Evolutionary conservation across 2,797 vertebrate species (phyloP), one percentile per base, ranked within the genome.

Genomic region (Urosaurus nigricauda): DNA sequence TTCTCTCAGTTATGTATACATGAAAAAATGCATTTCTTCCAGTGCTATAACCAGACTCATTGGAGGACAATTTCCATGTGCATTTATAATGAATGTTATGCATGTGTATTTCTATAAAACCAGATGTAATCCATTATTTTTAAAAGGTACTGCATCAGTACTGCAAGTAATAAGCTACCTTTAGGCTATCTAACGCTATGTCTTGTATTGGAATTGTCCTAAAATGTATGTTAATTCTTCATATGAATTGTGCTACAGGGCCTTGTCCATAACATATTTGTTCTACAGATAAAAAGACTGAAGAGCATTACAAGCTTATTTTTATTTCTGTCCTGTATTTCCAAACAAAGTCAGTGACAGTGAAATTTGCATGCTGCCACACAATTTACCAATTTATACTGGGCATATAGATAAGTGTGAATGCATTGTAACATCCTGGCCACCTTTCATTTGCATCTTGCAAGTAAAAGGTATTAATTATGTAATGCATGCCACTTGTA

Each of bases 41-140:
- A 73, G 13, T 73, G 71, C 35, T 35, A n/a, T 43, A 75, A 83
- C 85, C 94, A 91, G 58, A 89, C 85, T 63, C 43, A 92, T 21
- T 84, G 77, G 37, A 40, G 43, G 90, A 92, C 85, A 32, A 81
- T 60, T 83, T 63, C n/a, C 85, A 88, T 63, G 19, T 68, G 58
- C 58, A 82, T 70, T 86, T 83, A 70, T 60, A 71, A 63, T 47
- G 0, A 21, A 1, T 88, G 14, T 16, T 2, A 86, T 4, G 12
- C 21, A 83, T 87, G 79, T 4, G 60, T 87, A 91, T 83, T 88
- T 19, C 5, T 56, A 84, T 24, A 0, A n/a, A 75, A 37, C 80
- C 92, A 78, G 74, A 83, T 29, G 87, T 77, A 7, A 81, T 79
- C 79, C 37, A 2, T 40, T 88, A 79, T 6, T 78, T 83, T 78